phyloP scores from a whole-genome alignment of 2,888 invertebrate species.

The Parasteatoda lunata region DNA sequence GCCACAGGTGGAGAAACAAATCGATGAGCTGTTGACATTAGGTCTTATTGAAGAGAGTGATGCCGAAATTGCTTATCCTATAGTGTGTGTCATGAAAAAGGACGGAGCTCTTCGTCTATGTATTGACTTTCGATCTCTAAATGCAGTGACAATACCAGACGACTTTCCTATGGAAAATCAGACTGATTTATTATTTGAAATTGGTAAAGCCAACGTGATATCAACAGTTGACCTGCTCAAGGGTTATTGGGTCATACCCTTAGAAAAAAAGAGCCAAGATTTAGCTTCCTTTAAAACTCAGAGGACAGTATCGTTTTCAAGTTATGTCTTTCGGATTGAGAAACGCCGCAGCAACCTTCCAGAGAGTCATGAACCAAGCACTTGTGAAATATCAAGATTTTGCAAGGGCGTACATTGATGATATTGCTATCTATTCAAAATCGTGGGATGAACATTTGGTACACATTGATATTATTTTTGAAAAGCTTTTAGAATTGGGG shows the following conservation, averaged over 20 bases:
- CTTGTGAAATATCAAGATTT: not conserved
- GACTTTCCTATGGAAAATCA: not conserved
- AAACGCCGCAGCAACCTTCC: not conserved
- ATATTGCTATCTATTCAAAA: not conserved
- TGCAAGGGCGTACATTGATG: constrained; percentile 7
- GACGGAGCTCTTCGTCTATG: no score
- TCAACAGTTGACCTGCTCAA: not conserved
- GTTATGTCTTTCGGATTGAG: not conserved
- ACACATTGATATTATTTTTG: not conserved
- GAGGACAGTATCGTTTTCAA: not conserved
- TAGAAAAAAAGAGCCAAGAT: not conserved
- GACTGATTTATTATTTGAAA: not conserved
- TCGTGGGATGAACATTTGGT: not conserved
- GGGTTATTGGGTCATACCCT: not conserved
- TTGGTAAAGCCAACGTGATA: not conserved
- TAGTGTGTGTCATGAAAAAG: no score
- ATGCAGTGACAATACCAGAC: not conserved
- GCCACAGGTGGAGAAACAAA: not conserved
- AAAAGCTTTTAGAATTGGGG: not conserved
- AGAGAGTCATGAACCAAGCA: not conserved
- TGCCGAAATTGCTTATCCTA: not conserved
- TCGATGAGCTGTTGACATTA: not conserved
- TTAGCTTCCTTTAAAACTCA: not conserved
- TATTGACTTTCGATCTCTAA: no score
- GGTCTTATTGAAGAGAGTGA: not conserved